Percentiles rank a stretch among this genome's conserved stretches.
Evolutionary conservation across 2,888 invertebrate species (phyloP).

Genomic region (Patella ulyssiponensis): DNA sequence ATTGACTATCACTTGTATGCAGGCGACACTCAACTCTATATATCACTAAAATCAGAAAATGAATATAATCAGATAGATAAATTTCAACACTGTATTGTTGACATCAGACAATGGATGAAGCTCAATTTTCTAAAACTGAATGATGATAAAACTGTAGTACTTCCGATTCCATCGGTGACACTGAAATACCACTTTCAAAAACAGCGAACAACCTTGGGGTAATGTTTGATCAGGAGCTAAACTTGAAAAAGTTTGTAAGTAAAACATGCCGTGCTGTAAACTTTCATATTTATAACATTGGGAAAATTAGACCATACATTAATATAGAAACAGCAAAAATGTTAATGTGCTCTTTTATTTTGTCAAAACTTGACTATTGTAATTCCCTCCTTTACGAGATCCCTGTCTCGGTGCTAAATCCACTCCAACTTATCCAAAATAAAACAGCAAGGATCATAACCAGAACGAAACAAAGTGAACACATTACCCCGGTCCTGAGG

Average conservation of each 20-base stretch:
- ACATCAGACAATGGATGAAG: conserved; percentile 11
- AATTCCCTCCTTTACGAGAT: neutral
- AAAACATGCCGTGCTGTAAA: neutral
- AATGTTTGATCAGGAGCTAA: neutral
- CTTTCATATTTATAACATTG: conserved; percentile 16
- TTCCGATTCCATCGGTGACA: neutral
- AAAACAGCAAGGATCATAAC: conserved; percentile 17
- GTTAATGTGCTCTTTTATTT: neutral
- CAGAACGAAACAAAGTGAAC: neutral
- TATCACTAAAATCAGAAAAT: no score
- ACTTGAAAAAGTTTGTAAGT: no score
- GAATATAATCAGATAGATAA: no score
- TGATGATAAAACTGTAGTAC: conserved; percentile 3
- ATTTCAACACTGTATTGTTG: neutral
- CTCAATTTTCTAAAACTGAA: conserved; percentile 10
- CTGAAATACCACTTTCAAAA: neutral
- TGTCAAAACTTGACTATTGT: conserved; percentile 9
- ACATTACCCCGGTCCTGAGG: conserved; percentile 8
- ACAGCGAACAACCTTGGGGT: neutral
- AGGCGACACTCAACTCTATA: no score
- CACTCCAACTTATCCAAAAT: conserved; percentile 15
- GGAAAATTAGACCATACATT: conserved; percentile 1
- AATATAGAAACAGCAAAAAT: neutral
- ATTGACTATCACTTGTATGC: no score
- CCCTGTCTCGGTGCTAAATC: neutral